Percentiles rank a stretch among this genome's conserved stretches.
Evolutionary conservation across 1,140 invertebrate genomes (phyloP).

Genomic region (Drosophila eugracilis): DNA sequence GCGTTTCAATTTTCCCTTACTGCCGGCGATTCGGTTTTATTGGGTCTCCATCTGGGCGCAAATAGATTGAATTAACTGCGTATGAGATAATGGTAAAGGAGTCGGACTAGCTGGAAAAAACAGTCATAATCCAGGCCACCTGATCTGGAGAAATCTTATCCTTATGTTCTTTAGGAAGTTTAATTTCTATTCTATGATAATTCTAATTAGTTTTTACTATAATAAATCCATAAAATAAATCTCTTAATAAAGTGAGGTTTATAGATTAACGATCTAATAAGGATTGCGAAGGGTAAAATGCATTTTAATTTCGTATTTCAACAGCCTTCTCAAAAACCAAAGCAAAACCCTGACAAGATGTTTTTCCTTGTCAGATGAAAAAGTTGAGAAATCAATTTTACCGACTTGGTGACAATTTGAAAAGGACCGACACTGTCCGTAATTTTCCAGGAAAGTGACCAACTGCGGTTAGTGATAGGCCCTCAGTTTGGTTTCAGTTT

Average conservation of each 20-base stretch:
- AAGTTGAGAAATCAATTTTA: conserved; percentile 33
- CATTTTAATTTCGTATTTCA: too few species aligned
- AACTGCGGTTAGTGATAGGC: conserved; percentile 73
- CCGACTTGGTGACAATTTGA: conserved; percentile 36
- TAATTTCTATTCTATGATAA: too few species aligned
- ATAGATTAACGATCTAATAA: too few species aligned
- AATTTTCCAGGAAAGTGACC: conserved; percentile 72
- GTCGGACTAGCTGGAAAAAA: not conserved
- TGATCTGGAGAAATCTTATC: not conserved
- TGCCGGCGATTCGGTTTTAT: conserved; percentile 31
- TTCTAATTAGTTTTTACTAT: too few species aligned
- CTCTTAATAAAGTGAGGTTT: too few species aligned
- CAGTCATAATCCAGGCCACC: not conserved
- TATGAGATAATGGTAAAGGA: conserved; percentile 11
- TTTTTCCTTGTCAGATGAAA: conserved; percentile 15
- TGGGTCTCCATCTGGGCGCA: conserved; percentile 26
- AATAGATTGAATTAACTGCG: conserved; percentile 27
- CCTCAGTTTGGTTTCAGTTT: conserved; percentile 6
- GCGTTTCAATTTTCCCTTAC: conserved; percentile 59
- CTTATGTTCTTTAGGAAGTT: too few species aligned
- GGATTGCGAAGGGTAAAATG: not conserved
- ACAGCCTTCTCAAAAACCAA: not conserved
- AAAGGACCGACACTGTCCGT: conserved; percentile 41
- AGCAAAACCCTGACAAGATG: not conserved
- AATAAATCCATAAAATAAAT: too few species aligned